Base-by-base conservation (phyloP, 35 echinoderm and acorn worm genomes). In the Ophioderma brevispina region DNA sequence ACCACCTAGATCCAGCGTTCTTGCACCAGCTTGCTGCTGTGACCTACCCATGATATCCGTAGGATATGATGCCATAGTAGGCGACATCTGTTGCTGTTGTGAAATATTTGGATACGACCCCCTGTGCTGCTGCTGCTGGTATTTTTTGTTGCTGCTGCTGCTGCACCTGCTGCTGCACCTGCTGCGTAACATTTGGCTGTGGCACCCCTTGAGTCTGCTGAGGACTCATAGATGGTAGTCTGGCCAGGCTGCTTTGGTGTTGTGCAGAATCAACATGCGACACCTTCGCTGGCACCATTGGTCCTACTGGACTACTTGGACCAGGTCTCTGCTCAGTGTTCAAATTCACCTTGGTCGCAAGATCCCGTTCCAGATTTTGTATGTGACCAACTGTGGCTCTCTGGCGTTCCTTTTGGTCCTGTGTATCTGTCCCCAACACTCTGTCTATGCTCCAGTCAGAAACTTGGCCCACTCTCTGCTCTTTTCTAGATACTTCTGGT, bases 371-470 rank as follows among this genome's bases (percentile, higher is more conserved):
- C n/a, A 70, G 59, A 70, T 70, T 70, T 18, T 30, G 15, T 25
- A 30, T 70, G 17, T 70, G 17, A 70, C 17, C 59, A 70, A 52
- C 46, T 52, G 8, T 52, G 21, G n/a, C n/a, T n/a, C 41, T 46
- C 41, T 8, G 41, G 17, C 17, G 41, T 46, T n/a, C n/a, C n/a
- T 21, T 52, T 52, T 70, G 59, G 59, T 70, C 59, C 59, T 70
- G 59, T 70, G 28, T 70, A 25, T 70, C 59, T 70, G 59, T 18
- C 23, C 59, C 28, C n/a, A 70, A 70, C 59, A 70, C 59, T 25
- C 59, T 70, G 15, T 70, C 59, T 70, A 70, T 70, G 59, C 59
- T 70, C 59, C 59, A 70, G 28, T 70, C 59, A 70, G 59, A 70
- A 25, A 70, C 23, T 46, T 46, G 41, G 5, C 41, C 41, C 41